Percentiles rank a stretch among this genome's conserved stretches.
Evolutionary conservation across 2,113 vertebrate species (phyloP).

Genomic region (human (Homo sapiens)): GRCh38 chr11:110686001-110686500

Average conservation of each 20-base stretch:
- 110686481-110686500: background rate
- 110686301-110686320: background rate
- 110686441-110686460: background rate
- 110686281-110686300: background rate
- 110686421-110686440: background rate
- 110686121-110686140: background rate
- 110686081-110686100: background rate
- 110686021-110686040: background rate
- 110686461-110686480: background rate
- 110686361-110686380: background rate
- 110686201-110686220: slow-evolving; percentile 14
- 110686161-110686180: background rate
- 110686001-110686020: background rate
- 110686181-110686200: background rate
- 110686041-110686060: background rate
- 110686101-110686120: background rate
- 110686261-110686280: background rate
- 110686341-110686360: background rate
- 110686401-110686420: background rate
- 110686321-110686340: background rate
- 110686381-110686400: background rate
- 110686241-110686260: background rate
- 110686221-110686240: background rate
- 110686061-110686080: background rate
- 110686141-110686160: background rate